phyloP scores from a whole-genome alignment of 2,797 vertebrate species.

The Sciurus carolinensis region DNA sequence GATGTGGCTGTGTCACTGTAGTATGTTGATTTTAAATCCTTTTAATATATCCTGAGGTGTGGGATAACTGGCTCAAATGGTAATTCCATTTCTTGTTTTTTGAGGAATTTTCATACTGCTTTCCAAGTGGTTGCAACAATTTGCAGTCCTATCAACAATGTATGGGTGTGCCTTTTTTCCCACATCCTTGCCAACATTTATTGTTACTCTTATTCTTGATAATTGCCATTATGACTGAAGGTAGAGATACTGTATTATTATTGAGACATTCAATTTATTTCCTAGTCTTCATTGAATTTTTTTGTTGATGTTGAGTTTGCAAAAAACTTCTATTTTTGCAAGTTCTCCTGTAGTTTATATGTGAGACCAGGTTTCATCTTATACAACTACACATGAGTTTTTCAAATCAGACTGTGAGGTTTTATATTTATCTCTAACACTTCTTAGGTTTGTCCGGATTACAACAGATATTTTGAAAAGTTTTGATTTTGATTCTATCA shows the following conservation, averaged over 20 bases:
- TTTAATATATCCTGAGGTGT: too few species aligned
- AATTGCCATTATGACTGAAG: too few species aligned
- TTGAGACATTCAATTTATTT: neutral
- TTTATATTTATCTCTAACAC: conserved; percentile 1
- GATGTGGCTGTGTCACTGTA: too few species aligned
- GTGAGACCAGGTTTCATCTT: neutral
- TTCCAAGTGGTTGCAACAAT: too few species aligned
- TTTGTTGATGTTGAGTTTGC: neutral
- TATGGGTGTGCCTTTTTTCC: too few species aligned
- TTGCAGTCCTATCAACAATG: too few species aligned
- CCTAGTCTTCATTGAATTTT: neutral
- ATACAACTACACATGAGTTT: neutral
- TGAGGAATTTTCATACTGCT: too few species aligned
- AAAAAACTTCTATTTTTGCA: neutral
- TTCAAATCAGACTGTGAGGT: neutral
- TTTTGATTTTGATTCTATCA: neutral
- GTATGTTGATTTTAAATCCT: too few species aligned
- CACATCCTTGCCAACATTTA: too few species aligned
- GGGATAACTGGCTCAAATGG: too few species aligned
- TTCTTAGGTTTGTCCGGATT: neutral
- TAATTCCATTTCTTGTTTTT: too few species aligned
- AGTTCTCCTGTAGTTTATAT: conserved; percentile 32
- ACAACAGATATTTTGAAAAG: neutral
- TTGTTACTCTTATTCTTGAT: too few species aligned
- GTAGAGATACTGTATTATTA: neutral